These are phyloP conservation scores for Drosophila putrida DNA, from an alignment of 2,888 invertebrate genomes.

Conservation along the genomic window DNA sequence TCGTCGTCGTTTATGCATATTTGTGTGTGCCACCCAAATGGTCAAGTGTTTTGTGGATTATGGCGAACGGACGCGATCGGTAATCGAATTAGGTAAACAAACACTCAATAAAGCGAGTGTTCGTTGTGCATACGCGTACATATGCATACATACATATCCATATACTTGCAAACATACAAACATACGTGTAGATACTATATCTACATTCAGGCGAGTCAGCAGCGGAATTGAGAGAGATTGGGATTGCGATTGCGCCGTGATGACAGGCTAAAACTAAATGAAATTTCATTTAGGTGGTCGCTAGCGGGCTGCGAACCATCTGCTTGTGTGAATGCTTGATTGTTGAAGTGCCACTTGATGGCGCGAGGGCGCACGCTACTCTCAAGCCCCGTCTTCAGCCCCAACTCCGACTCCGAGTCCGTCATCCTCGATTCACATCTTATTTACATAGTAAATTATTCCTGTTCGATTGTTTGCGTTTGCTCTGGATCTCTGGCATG, in stretches of 20 bases:
- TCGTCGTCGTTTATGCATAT: background rate
- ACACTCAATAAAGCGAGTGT: slow-evolving; percentile 78
- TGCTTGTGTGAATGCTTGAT: slow-evolving; percentile 81
- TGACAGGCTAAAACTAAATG: slow-evolving; percentile 77
- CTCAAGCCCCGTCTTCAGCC: slow-evolving; percentile 35
- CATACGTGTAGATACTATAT: slow-evolving; percentile 5
- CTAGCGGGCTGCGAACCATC: slow-evolving; percentile 69
- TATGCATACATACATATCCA: slow-evolving; percentile 10
- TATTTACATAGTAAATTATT: slow-evolving; percentile 83
- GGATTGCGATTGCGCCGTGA: slow-evolving; percentile 71
- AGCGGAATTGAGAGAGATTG: slow-evolving; percentile 28
- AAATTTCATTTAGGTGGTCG: slow-evolving; percentile 79
- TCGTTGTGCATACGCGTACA: slow-evolving; percentile 70
- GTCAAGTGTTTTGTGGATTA: slow-evolving; percentile 79
- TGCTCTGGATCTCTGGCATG: slow-evolving; percentile 77
- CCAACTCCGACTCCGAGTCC: background rate
- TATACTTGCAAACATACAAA: slow-evolving; percentile 21
- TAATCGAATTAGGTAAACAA: slow-evolving; percentile 82
- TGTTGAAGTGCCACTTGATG: slow-evolving; percentile 79
- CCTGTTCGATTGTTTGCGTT: slow-evolving; percentile 80
- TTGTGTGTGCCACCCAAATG: slow-evolving; percentile 74
- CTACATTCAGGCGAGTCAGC: slow-evolving; percentile 50
- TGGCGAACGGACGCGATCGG: slow-evolving; percentile 79
- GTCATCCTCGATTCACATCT: slow-evolving; percentile 52
- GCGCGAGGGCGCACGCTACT: slow-evolving; percentile 79